Evolutionary conservation across 2,888 invertebrate genomes (phyloP).

Genomic region (Branchellion lobata): DNA sequence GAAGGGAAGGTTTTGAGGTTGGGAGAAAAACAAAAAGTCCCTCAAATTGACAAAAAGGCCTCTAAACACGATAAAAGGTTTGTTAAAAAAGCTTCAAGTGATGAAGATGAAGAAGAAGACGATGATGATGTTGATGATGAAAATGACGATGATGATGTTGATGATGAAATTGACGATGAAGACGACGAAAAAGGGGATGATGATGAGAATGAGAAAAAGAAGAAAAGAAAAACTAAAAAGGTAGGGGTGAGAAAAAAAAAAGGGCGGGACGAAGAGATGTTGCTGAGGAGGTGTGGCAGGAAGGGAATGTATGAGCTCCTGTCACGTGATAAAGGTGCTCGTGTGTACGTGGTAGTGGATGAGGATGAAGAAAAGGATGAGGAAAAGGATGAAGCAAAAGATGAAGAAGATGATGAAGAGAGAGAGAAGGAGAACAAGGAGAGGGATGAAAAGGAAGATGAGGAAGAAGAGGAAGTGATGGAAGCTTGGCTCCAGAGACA

Average conservation of each 20-base stretch:
- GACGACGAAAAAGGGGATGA: neutral
- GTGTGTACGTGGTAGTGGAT: too few relatives aligned
- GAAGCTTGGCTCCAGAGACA: too few relatives aligned
- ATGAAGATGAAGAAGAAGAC: neutral
- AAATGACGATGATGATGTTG: neutral
- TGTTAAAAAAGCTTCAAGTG: neutral
- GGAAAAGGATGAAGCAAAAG: neutral
- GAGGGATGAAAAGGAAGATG: neutral
- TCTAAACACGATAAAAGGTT: neutral
- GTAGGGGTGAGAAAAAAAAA: too few relatives aligned
- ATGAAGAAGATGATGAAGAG: neutral
- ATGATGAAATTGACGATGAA: neutral
- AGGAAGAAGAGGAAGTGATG: conserved; percentile 11
- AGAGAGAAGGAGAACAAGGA: neutral
- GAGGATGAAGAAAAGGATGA: too few relatives aligned
- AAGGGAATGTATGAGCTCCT: too few relatives aligned
- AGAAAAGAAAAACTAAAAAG: neutral
- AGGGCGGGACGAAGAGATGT: too few relatives aligned
- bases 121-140: neutral
- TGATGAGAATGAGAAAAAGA: neutral
- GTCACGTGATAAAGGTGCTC: too few relatives aligned
- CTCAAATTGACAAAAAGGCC: neutral
- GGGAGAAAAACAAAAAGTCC: neutral
- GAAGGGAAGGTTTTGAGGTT: too few relatives aligned
- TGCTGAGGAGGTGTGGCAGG: too few relatives aligned